Evolutionary conservation across 2,113 vertebrate species (phyloP), one percentile per base, ranked within the genome.

Genomic region (Agelaius phoeniceus): DNA sequence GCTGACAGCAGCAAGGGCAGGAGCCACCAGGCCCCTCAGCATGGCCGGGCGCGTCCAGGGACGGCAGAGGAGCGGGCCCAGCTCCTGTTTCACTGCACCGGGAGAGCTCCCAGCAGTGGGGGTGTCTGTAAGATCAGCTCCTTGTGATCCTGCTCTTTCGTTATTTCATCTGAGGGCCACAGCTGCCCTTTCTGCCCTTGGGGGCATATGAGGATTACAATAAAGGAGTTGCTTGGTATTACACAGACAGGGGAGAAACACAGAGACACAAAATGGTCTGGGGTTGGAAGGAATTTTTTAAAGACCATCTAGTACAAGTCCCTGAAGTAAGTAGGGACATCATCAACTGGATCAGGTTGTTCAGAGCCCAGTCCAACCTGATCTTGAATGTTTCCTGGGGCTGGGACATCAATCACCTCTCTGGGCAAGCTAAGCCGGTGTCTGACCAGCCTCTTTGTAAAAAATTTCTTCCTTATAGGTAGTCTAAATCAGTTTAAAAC

Each of bases 31-130:
- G 7, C 71, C 65, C 39, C 49, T 24, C 57, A 16, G 77, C 57
- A 75, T 9, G 3, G 0, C 80, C 1, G 48, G 55, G 35, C 0
- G 1, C n/a, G 4, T 5, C 1, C 39, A 23, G 58, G 24, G 66
- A 33, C 9, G 54, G 48, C 8, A 61, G 48, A 72, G 26, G 13
- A 57, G 43, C 16, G 0, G 23, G 13, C 17, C 43, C 59, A 33
- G 30, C 24, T 61, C 87, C 57, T 41, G 27, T 15, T 48, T 22
- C 30, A 16, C 1, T 7, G 14, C 57, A 39, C 41, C 1, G 0
- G 73, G 41, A 65, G 74, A 49, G 58, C 54, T 48, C 13, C 21
- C 37, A 26, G 35, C 39, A 55, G 12, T 10, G 31, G 37, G 35
- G 20, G 22, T 26, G n/a, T 22, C 68, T 87, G 74, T 30, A 58